phyloP scores from a whole-genome alignment of 30 jellyfish, hydroid and myxozoan species.

The Catostylus mosaicus region DNA sequence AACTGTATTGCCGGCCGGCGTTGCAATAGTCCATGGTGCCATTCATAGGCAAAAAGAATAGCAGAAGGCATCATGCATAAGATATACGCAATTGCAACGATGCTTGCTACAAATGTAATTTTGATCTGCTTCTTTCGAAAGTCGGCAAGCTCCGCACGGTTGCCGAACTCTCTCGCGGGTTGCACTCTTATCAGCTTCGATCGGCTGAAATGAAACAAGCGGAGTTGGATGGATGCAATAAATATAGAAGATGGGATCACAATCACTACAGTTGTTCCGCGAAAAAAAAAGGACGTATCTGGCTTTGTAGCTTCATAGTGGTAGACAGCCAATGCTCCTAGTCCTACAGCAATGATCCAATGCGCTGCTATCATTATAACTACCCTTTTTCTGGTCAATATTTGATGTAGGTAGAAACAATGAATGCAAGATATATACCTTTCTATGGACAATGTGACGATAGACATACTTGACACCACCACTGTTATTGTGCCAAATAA shows the following conservation, averaged over 20 bases:
- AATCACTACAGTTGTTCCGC: background rate
- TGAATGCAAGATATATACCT: slow-evolving; percentile 5
- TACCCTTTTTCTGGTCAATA: background rate
- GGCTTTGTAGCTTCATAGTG: background rate
- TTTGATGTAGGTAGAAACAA: background rate
- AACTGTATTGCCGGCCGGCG: no score
- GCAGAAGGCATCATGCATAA: background rate
- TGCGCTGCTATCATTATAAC: background rate
- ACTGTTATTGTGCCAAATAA: background rate
- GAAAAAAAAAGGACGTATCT: background rate
- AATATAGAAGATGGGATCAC: background rate
- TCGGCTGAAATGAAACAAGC: background rate
- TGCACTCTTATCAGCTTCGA: background rate
- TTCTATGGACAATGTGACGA: background rate
- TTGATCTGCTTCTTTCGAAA: slow-evolving; percentile 4
- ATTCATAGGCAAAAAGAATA: background rate
- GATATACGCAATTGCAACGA: background rate
- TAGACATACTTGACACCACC: background rate
- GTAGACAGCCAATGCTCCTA: background rate
- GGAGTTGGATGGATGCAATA: background rate
- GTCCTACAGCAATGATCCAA: background rate
- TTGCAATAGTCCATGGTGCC: background rate
- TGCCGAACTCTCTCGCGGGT: background rate
- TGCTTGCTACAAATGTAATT: slow-evolving; percentile 5
- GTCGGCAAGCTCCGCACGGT: background rate